These are phyloP conservation scores for Ericerus pela DNA, from an alignment of 1,140 invertebrate species.

Conservation along the genomic window DNA sequence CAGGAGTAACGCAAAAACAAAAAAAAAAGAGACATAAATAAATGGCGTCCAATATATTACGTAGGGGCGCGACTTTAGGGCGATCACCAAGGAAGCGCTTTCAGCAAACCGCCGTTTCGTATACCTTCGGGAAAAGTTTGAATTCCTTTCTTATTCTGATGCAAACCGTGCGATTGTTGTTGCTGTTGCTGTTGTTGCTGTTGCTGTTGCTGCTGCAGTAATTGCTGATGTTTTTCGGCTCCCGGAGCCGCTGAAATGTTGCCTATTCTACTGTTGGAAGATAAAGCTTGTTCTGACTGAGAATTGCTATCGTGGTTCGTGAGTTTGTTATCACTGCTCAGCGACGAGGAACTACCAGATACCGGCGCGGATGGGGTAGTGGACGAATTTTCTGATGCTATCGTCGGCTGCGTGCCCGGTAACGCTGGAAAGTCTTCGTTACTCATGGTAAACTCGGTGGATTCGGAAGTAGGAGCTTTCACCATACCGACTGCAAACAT, in stretches of 20 bases:
- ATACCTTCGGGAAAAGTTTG: conserved; percentile 57
- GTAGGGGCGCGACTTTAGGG: not conserved
- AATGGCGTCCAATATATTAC: not conserved
- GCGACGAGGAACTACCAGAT: conserved; percentile 6
- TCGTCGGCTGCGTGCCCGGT: conserved; percentile 32
- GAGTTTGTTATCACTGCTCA: conserved; percentile 6
- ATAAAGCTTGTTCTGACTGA: conserved; percentile 10
- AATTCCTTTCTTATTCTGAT: conserved; percentile 55
- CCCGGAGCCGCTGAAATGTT: not conserved
- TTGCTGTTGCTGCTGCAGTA: not conserved
- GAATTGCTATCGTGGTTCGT: conserved; percentile 10
- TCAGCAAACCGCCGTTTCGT: not conserved
- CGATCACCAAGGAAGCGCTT: too few species aligned
- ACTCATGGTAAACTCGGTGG: conserved; percentile 38
- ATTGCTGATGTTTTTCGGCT: conserved; percentile 1
- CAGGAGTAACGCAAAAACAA: not conserved
- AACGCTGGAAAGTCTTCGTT: conserved; percentile 94
- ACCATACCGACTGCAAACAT: conserved; percentile 90
- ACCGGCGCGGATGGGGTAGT: conserved; percentile 24
- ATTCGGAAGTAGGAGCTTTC: conserved; percentile 78
- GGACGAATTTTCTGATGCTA: conserved; percentile 16
- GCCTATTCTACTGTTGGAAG: conserved; percentile 6
- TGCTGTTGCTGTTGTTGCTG: not conserved
- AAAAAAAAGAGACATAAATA: not conserved
- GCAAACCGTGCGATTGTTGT: conserved; percentile 28